These are phyloP conservation scores for Pimpla rufipes DNA, from an alignment of 2,888 invertebrate genomes.

Conservation along the genomic window DNA sequence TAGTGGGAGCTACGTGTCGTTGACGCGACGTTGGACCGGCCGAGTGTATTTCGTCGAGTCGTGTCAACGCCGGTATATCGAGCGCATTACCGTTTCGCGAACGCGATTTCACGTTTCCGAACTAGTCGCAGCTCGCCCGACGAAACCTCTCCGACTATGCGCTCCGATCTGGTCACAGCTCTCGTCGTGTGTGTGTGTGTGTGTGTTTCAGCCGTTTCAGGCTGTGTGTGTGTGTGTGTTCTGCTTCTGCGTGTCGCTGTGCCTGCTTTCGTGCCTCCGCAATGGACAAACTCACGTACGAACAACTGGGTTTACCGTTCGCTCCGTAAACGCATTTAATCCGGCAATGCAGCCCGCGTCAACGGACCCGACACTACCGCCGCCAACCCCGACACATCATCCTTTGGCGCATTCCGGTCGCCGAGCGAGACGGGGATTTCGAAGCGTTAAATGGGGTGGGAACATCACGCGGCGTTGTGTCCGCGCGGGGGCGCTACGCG, in stretches of 20 bases:
- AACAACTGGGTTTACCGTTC: conserved; percentile 35
- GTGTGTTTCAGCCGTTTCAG: too few relatives aligned
- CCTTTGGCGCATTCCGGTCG: background rate
- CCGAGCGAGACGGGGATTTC: background rate
- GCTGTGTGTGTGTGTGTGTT: too few relatives aligned
- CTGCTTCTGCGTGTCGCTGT: conserved; percentile 12
- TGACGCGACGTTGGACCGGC: conserved; percentile 21
- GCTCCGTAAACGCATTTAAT: conserved; percentile 61
- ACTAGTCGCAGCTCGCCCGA: conserved; percentile 40
- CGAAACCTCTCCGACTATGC: conserved; percentile 18
- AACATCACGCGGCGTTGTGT: background rate
- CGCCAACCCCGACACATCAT: background rate
- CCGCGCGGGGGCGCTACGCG: too few relatives aligned
- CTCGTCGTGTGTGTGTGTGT: too few relatives aligned
- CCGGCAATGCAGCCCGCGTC: conserved; percentile 38
- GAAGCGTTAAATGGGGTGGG: conserved; percentile 3
- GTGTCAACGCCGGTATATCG: conserved; percentile 58
- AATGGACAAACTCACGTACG: conserved; percentile 24
- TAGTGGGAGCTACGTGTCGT: conserved; percentile 15
- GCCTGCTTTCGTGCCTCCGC: conserved; percentile 30
- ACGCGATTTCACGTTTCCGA: conserved; percentile 55
- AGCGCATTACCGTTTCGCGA: conserved; percentile 58
- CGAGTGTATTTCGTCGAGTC: conserved; percentile 43
- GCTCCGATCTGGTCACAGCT: too few relatives aligned
- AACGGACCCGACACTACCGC: conserved; percentile 38